Conservation (phyloP, 2,113 vertebrate genomes). For the Urocolius indicus region DNA sequence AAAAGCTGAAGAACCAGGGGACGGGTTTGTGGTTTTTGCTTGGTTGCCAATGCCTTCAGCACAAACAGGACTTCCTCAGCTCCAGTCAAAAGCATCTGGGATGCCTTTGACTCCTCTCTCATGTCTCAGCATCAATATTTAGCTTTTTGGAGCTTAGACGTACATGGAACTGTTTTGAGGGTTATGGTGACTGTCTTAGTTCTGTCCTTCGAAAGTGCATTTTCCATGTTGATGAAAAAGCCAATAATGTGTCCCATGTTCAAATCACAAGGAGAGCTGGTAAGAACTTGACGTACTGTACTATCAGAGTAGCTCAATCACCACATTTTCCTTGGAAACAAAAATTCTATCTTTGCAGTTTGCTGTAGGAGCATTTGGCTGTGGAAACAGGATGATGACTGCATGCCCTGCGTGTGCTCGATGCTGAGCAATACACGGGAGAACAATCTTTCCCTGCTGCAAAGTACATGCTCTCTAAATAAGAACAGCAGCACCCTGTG, state of each 20-base stretch:
- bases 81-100: neutral
- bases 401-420: rapidly evolving
- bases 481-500: neutral
- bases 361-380: neutral
- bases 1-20: neutral
- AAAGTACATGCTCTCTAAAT: rapidly evolving
- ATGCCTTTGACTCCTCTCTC: neutral
- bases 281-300: neutral
- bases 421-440: rapidly evolving
- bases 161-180: rapidly evolving
- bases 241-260: rapidly evolving
- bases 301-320: rapidly evolving
- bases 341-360: neutral
- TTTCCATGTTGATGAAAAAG: neutral
- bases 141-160: neutral
- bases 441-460: neutral
- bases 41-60: neutral
- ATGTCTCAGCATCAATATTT: neutral
- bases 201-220: neutral
- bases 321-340: rapidly evolving
- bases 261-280: rapidly evolving
- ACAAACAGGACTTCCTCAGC: rapidly evolving
- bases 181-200: rapidly evolving
- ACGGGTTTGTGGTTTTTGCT: rapidly evolving
- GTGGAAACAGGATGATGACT: neutral